Percentiles rank a stretch among this genome's conserved stretches.
Evolutionary conservation across 2,797 vertebrate genomes (phyloP).

Genomic region (Coccyzus lansbergi): DNA sequence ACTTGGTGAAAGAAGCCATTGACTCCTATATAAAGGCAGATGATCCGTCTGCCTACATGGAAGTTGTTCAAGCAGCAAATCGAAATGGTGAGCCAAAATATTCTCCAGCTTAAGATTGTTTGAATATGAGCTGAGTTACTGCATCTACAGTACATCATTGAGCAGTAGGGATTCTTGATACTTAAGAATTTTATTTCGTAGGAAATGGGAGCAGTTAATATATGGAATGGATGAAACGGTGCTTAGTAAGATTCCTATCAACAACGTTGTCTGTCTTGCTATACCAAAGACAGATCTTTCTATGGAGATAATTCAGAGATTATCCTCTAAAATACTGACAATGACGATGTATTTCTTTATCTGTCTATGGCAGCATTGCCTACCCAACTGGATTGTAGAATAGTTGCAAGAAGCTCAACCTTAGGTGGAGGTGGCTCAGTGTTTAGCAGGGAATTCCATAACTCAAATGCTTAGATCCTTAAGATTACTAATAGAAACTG

Average conservation of each 20-base stretch:
- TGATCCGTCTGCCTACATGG: conserved; percentile 88
- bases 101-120: neutral
- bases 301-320: neutral
- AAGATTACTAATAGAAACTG: neutral
- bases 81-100: conserved; percentile 80
- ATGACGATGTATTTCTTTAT: neutral
- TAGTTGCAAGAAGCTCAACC: neutral
- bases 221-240: neutral
- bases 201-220: neutral
- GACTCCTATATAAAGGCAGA: conserved; percentile 90
- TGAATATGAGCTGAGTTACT: neutral
- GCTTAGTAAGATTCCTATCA: neutral
- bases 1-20: conserved; percentile 91
- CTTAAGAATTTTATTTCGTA: neutral
- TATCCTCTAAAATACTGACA: neutral
- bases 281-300: neutral
- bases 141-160: neutral
- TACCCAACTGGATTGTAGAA: neutral
- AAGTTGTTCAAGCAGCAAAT: conserved; percentile 88
- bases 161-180: neutral
- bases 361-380: neutral
- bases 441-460: neutral
- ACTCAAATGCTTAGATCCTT: neutral
- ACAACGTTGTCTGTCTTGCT: neutral
- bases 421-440: neutral